Base-by-base conservation (phyloP, 2,797 vertebrate genomes). In the Enteromius anoplus region DNA sequence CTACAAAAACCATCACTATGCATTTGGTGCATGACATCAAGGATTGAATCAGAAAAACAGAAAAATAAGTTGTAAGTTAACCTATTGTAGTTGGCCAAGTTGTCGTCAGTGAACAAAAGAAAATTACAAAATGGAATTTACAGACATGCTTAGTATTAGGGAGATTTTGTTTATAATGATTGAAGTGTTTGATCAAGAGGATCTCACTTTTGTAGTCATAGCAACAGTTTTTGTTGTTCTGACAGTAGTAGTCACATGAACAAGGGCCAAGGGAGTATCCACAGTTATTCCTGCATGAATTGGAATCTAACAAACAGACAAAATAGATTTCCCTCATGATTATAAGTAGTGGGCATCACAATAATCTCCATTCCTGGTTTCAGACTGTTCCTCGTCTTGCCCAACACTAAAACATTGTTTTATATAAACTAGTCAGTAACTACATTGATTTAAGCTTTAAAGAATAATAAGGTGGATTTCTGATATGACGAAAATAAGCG, bases 261-360 rank as follows among this genome's bases (percentile, higher is more conserved):
- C 92, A 92, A 73, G 3, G 9, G 4, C 68, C 71, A 9, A 84
- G 8, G 0, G 53, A 3, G 53, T 62, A 62, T 23, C 88, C 89
- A 83, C 92, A 92, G 78, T 87, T 87, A 73, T 86, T 1, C 51
- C 53, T 55, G 51, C 91, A 93, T 70, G 89, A 90, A 9, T 60
- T 14, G 10, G 32, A 34, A 21, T 14, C 68, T 62, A 47, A 40
- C 29, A 26, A 34, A 26, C 15, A 45, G 8, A 45, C 3, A 29
- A 17, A 42, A 37, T 6, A 37, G 34, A 34, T 34, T 34, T 34
- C 34, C 34, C 34, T n/a, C n/a, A n/a, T n/a, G n/a, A n/a, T 34
- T 34, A 5, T 34, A 34, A 34, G 34, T 34, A 34, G 5, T 34
- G 34, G 34, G 34, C 2, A 34, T 34, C 34, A 34, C 34, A 34